These are phyloP conservation scores for Aramus guarauna DNA, from an alignment of 2,113 vertebrate genomes.

Conservation along the genomic window DNA sequence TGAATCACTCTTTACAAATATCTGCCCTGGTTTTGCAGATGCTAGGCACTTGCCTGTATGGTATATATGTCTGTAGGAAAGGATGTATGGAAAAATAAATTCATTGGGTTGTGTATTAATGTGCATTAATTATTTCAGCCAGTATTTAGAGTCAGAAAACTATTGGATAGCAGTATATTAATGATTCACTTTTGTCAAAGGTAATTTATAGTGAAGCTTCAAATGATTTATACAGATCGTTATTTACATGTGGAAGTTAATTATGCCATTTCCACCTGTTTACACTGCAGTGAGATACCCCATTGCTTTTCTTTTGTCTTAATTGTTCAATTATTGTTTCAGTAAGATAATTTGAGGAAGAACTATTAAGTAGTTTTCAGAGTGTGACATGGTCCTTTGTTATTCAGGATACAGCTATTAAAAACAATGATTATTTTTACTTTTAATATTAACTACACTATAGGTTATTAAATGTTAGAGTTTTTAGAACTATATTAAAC, in stretches of 20 bases:
- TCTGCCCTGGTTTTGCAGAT: not conserved
- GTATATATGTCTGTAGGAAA: not conserved
- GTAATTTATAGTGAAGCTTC: not conserved
- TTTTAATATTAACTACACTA: not conserved
- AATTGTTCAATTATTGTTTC: slow-evolving; percentile 2
- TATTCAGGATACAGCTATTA: not conserved
- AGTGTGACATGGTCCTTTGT: not conserved
- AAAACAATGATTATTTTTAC: not conserved
- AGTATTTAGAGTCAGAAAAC: not conserved
- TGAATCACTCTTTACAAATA: not conserved
- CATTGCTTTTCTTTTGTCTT: not conserved
- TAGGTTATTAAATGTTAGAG: not conserved
- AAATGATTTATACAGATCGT: not conserved
- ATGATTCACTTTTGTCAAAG: not conserved
- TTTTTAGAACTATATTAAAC: not conserved
- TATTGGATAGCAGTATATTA: not conserved
- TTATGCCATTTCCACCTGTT: slow-evolving; percentile 3
- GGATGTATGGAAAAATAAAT: not conserved
- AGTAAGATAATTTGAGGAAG: not conserved
- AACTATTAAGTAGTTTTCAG: not conserved
- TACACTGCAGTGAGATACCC: not conserved
- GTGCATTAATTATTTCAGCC: not conserved
- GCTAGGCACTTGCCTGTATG: not conserved
- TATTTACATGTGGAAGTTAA: slow-evolving; percentile 8
- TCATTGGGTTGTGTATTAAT: not conserved